Percentiles rank a stretch among this genome's conserved stretches.
phyloP scores from a whole-genome alignment of 2,797 vertebrate genomes.

The Cynopterus sphinx region DNA sequence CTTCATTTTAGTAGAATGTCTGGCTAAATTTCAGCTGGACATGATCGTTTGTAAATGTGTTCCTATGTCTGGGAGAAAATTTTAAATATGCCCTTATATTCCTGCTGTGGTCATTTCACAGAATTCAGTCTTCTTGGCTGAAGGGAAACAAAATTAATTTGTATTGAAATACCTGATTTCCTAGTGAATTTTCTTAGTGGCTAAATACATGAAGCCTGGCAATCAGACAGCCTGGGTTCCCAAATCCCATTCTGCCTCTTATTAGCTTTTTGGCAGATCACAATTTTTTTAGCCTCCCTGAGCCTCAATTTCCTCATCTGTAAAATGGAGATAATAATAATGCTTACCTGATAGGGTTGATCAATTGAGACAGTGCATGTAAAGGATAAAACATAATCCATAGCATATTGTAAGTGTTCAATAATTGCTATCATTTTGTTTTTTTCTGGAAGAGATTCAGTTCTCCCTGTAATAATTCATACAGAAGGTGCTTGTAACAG shows the following conservation, averaged over 20 bases:
- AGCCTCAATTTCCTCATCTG: neutral
- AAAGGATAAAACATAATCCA: neutral
- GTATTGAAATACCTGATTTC: slow-evolving; percentile 21
- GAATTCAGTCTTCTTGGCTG: slow-evolving; percentile 20
- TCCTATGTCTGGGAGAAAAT: neutral
- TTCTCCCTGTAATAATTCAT: neutral
- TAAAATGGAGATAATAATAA: neutral
- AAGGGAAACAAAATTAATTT: slow-evolving; percentile 39
- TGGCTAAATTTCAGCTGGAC: neutral
- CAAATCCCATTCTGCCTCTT: neutral
- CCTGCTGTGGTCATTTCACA: neutral
- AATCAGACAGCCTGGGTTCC: neutral
- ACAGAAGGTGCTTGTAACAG: neutral
- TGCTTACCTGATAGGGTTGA: neutral
- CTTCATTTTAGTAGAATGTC: slow-evolving; percentile 30
- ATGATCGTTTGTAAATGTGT: slow-evolving; percentile 29
- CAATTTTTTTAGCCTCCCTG: neutral
- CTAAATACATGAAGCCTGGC: neutral
- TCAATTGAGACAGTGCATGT: neutral
- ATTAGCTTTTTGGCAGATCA: neutral
- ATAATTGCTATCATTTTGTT: neutral
- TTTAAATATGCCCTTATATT: neutral
- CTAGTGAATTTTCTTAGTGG: neutral
- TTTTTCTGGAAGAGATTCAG: neutral
- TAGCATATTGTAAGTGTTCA: neutral